Percentiles rank a stretch among this genome's conserved stretches.
Evolutionary conservation across 2,113 vertebrate genomes (phyloP).

Genomic region (Colaptes auratus): DNA sequence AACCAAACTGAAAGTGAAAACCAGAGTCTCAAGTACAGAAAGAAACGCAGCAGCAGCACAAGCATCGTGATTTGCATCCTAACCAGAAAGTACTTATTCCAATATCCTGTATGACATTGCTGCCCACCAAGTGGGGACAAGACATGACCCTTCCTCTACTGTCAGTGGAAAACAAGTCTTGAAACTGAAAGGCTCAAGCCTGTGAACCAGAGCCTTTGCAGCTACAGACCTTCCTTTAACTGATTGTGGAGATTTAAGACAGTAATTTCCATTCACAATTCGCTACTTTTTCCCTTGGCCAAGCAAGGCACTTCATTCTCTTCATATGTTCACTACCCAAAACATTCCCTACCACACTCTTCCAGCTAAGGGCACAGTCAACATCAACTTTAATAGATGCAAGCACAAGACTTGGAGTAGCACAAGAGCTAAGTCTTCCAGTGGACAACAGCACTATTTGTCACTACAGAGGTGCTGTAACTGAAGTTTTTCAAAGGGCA

Average conservation of each 20-base stretch:
- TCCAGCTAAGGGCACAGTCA: background rate
- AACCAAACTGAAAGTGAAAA: background rate
- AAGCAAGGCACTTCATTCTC: background rate
- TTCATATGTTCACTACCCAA: background rate
- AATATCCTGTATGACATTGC: fast-evolving
- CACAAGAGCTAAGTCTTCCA: background rate
- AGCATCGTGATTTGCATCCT: fast-evolving
- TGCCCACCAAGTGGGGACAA: background rate
- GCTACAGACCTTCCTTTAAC: background rate
- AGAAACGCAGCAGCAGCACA: background rate
- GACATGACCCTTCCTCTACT: fast-evolving
- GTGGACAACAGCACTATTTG: background rate
- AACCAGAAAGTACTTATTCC: background rate
- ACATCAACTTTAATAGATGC: background rate
- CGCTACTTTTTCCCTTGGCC: background rate
- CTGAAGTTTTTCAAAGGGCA: background rate
- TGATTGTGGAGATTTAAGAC: background rate
- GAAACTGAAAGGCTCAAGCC: background rate
- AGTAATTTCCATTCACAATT: background rate
- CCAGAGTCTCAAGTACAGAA: background rate
- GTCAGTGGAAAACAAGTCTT: background rate
- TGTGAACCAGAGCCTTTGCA: background rate
- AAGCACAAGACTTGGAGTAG: background rate
- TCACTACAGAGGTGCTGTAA: background rate
- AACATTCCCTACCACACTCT: background rate